Evolutionary conservation across 92 coral and sea anemone species (phyloP).

Genomic region (Chrysogorgia sp.): DNA sequence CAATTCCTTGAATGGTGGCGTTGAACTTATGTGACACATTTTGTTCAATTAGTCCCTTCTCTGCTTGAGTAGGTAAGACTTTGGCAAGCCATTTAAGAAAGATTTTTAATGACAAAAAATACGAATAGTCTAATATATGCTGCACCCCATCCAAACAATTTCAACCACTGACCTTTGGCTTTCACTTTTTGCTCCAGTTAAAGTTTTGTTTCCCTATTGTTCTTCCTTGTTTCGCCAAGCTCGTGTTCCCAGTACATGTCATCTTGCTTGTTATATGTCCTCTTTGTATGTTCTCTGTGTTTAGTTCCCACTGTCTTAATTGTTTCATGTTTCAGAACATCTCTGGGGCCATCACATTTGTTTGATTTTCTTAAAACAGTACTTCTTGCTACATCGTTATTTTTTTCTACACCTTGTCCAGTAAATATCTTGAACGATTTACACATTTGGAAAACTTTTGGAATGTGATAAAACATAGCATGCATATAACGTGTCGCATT

Average conservation of each 20-base stretch:
- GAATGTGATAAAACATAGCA: background rate
- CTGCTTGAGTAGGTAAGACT: constrained; percentile 46
- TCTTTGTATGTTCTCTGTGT: background rate
- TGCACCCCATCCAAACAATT: too few relatives aligned
- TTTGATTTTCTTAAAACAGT: constrained; percentile 13
- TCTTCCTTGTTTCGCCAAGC: too few relatives aligned
- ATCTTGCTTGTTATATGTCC: background rate
- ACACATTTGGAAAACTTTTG: background rate
- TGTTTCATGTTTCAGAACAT: too few relatives aligned
- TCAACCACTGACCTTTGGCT: too few relatives aligned
- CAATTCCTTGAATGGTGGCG: constrained; percentile 50
- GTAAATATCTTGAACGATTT: background rate
- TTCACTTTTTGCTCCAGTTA: too few relatives aligned
- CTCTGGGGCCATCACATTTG: constrained; percentile 6
- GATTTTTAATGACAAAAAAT: too few relatives aligned
- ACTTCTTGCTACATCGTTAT: constrained; percentile 18
- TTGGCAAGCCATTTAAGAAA: too few relatives aligned
- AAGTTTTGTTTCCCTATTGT: too few relatives aligned
- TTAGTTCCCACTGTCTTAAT: background rate
- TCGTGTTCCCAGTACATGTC: too few relatives aligned
- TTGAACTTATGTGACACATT: constrained; percentile 36
- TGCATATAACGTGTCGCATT: constrained; percentile 57
- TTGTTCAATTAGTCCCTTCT: constrained; percentile 32
- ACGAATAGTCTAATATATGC: too few relatives aligned
- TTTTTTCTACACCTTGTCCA: too few relatives aligned